Percentiles rank a stretch among this genome's conserved stretches.
Conservation (phyloP, 1,140 invertebrate species). For the Drosophila eugracilis region DNA sequence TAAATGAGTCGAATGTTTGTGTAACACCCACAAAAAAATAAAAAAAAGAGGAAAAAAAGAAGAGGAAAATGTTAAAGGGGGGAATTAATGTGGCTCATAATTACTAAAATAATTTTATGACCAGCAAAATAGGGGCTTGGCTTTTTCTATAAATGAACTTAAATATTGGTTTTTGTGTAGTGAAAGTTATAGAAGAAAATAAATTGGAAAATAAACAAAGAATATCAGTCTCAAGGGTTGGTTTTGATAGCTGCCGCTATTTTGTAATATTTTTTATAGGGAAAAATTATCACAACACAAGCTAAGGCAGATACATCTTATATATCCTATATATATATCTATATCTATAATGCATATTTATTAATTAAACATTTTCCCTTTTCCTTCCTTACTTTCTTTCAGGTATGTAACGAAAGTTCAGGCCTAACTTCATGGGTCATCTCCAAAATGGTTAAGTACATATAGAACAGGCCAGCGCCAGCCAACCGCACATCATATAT, state of each 20-base stretch:
- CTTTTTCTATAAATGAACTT: no score
- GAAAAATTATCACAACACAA: no score
- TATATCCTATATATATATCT: background rate
- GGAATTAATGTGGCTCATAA: slow-evolving; percentile 5
- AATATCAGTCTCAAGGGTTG: no score
- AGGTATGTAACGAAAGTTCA: slow-evolving; percentile 40
- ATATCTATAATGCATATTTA: background rate
- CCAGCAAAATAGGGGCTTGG: slow-evolving; percentile 2
- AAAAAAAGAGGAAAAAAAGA: background rate
- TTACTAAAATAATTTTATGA: slow-evolving; percentile 1
- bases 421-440: slow-evolving; percentile 25
- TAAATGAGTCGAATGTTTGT: slow-evolving; percentile 73
- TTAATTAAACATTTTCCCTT: slow-evolving; percentile 10
- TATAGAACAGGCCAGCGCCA: slow-evolving; percentile 32
- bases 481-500: slow-evolving; percentile 29
- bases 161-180: no score
- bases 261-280: no score
- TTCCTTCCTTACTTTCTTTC: slow-evolving; percentile 8
- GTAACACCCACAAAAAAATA: slow-evolving; percentile 9
- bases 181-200: no score
- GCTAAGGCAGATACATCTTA: no score
- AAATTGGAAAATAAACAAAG: no score
- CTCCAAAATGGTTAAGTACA: slow-evolving; percentile 46
- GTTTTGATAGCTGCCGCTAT: no score
- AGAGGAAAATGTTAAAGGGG: no score